phyloP scores from a whole-genome alignment of 2,888 invertebrate genomes.

The Harpalus rufipes region DNA sequence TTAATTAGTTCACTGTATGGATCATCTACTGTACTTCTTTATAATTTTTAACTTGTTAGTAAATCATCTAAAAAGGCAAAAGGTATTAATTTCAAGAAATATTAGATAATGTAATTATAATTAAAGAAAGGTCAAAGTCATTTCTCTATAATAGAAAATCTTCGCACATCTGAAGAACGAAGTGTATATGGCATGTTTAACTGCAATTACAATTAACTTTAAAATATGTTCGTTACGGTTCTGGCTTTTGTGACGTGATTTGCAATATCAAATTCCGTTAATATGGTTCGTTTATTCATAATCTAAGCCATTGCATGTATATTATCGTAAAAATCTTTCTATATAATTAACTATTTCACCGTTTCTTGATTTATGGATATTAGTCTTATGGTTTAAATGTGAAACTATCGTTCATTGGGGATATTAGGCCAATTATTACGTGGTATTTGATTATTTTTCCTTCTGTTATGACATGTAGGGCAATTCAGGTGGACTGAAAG shows the following conservation, averaged over 20 bases:
- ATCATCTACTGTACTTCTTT: too few relatives aligned
- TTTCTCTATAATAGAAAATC: too few relatives aligned
- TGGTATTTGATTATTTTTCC: constrained; percentile 32
- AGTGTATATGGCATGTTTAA: not conserved
- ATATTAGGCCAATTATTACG: constrained; percentile 16
- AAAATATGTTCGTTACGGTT: constrained; percentile 3
- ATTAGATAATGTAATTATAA: too few relatives aligned
- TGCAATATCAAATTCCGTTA: constrained; percentile 7
- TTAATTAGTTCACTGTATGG: too few relatives aligned
- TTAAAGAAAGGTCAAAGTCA: too few relatives aligned
- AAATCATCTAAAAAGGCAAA: too few relatives aligned
- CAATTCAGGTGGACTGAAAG: not conserved
- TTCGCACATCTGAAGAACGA: too few relatives aligned
- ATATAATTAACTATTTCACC: constrained; percentile 27
- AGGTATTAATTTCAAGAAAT: too few relatives aligned
- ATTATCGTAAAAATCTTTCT: not conserved
- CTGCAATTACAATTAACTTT: not conserved
- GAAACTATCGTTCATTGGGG: constrained; percentile 26
- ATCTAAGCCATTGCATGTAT: not conserved
- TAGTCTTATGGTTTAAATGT: constrained; percentile 16
- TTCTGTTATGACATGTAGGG: constrained; percentile 10
- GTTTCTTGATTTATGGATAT: constrained; percentile 39
- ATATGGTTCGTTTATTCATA: not conserved
- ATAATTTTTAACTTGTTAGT: too few relatives aligned
- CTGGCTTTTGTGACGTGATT: constrained; percentile 3